Conservation (phyloP, 2,113 vertebrate genomes). For the Centropus unirufus region DNA sequence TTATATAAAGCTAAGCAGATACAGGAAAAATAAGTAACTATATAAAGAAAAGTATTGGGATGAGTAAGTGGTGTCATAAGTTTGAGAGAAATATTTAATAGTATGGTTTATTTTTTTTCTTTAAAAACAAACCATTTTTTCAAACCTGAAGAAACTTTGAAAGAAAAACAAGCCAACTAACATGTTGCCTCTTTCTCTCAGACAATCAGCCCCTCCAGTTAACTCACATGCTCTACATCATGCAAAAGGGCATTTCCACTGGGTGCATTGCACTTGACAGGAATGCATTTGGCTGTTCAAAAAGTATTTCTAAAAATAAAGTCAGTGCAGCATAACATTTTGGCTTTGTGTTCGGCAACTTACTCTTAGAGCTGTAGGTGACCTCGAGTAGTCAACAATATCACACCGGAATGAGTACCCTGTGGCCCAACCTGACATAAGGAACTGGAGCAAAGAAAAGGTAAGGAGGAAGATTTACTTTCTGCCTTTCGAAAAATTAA, state of each 20-base stretch:
- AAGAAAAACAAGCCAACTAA: background rate
- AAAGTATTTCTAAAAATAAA: background rate
- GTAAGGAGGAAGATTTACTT: slow-evolving; percentile 3
- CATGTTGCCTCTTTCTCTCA: background rate
- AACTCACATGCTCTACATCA: background rate
- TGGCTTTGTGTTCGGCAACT: slow-evolving; percentile 44
- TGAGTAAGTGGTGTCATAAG: background rate
- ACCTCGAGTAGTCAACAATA: slow-evolving; percentile 89
- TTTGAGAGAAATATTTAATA: background rate
- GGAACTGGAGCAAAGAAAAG: slow-evolving; percentile 80
- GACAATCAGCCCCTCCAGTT: background rate
- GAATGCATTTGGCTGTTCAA: background rate
- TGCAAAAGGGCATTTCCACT: background rate
- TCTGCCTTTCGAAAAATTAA: background rate
- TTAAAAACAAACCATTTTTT: background rate
- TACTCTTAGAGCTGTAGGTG: slow-evolving; percentile 89
- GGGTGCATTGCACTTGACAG: background rate
- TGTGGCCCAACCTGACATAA: slow-evolving; percentile 97
- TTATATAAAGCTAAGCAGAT: background rate
- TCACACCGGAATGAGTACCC: slow-evolving; percentile 94
- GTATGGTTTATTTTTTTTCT: background rate
- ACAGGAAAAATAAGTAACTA: background rate
- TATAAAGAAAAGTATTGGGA: background rate
- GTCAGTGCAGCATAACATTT: background rate
- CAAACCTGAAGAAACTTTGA: background rate